Conservation (phyloP, 2,113 vertebrate genomes). For the Gymnogyps californianus region DNA sequence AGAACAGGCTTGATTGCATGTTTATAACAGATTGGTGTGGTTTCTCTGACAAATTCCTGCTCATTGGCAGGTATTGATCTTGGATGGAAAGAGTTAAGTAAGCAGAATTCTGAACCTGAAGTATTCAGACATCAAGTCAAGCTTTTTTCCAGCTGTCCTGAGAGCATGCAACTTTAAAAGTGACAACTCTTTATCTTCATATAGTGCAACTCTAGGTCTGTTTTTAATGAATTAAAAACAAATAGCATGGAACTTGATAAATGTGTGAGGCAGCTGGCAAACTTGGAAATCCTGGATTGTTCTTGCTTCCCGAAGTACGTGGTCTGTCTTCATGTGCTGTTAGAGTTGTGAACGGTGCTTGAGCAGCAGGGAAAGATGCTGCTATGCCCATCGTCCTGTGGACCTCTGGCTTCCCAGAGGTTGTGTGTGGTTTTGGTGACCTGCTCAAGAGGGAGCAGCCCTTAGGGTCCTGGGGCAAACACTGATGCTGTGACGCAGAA, state of each 20-base stretch:
- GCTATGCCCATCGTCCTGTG: rapidly evolving
- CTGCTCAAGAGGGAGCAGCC: not conserved
- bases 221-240: not conserved
- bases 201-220: not conserved
- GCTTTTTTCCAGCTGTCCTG: no score
- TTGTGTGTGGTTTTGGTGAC: not conserved
- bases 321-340: not conserved
- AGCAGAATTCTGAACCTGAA: not conserved
- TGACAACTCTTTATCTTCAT: not conserved
- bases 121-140: not conserved
- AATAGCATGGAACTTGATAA: not conserved
- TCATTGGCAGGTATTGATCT: not conserved
- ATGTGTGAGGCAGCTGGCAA: not conserved
- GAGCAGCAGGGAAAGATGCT: not conserved
- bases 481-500: not conserved
- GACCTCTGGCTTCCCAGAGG: not conserved
- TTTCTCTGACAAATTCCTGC: not conserved
- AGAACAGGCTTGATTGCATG: not conserved
- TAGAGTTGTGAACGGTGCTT: not conserved
- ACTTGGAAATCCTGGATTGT: not conserved
- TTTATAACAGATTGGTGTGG: not conserved
- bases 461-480: not conserved
- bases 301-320: not conserved
- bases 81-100: not conserved
- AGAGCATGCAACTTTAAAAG: not conserved